These are phyloP conservation scores for Apomyelois bistriatella DNA, from an alignment of 2,888 invertebrate species.

Conservation along the genomic window DNA sequence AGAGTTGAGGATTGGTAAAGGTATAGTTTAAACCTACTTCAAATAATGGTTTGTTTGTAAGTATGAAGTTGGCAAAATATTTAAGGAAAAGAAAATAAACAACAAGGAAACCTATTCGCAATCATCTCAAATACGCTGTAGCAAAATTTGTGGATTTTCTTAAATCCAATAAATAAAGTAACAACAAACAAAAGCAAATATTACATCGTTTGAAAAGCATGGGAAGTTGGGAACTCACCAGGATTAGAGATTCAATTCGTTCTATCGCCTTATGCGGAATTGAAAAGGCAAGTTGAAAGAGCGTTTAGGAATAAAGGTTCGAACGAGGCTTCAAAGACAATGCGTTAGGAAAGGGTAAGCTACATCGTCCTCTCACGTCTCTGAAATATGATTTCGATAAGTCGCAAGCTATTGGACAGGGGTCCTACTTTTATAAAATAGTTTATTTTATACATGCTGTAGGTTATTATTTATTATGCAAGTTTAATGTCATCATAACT, in stretches of 20 bases:
- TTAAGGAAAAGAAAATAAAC: not conserved
- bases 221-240: conserved; percentile 7
- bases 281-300: conserved; percentile 13
- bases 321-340: conserved; percentile 59
- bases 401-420: conserved; percentile 70
- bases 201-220: conserved; percentile 6
- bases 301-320: conserved; percentile 18
- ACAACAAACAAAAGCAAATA: conserved; percentile 2
- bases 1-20: too few species aligned
- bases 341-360: conserved; percentile 68
- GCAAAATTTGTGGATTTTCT: not conserved
- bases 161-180: conserved; percentile 5
- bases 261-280: conserved; percentile 11
- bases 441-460: conserved; percentile 62
- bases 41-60: too few species aligned
- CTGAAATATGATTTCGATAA: conserved; percentile 79
- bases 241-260: conserved; percentile 13
- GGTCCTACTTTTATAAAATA: conserved; percentile 62
- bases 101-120: not conserved
- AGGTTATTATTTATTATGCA: conserved; percentile 23
- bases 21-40: too few species aligned
- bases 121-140: not conserved
- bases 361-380: conserved; percentile 69
- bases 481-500: not conserved
- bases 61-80: not conserved